Evolutionary conservation across 1,140 invertebrate genomes (phyloP).

Genomic region (Pseudomyrmex gracilis): DNA sequence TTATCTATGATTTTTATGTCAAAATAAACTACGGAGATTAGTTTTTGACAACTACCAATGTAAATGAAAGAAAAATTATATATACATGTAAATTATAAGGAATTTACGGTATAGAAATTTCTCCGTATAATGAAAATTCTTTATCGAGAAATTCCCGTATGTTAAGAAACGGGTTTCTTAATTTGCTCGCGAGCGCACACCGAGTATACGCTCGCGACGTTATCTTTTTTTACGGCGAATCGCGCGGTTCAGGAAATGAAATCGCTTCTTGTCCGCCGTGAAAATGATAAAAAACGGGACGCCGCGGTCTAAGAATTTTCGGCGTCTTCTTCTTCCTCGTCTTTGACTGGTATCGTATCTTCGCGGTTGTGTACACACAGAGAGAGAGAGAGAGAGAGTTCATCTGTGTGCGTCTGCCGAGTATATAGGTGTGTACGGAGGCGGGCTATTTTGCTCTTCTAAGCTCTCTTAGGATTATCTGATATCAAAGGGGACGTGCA

Average conservation of each 20-base stretch:
- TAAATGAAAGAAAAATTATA: no score
- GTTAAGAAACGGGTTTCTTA: conserved; percentile 12
- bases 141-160: background rate
- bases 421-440: background rate
- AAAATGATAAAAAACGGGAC: conserved; percentile 63
- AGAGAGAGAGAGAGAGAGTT: no score
- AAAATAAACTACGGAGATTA: no score
- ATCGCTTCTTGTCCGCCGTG: conserved; percentile 32
- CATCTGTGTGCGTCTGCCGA: background rate
- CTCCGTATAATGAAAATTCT: no score
- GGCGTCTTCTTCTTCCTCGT: conserved; percentile 13
- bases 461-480: conserved; percentile 55
- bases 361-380: conserved; percentile 6
- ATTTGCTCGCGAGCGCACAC: conserved; percentile 39
- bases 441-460: conserved; percentile 41
- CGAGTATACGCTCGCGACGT: conserved; percentile 1
- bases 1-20: no score
- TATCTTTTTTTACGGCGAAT: conserved; percentile 30
- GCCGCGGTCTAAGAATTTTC: background rate
- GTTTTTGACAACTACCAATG: no score
- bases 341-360: conserved; percentile 43
- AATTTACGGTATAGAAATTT: no score
- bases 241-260: conserved; percentile 45
- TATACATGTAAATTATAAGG: no score
- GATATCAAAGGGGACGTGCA: conserved; percentile 53